phyloP scores from a whole-genome alignment of 2,888 invertebrate species.

The Pheosia gnoma region DNA sequence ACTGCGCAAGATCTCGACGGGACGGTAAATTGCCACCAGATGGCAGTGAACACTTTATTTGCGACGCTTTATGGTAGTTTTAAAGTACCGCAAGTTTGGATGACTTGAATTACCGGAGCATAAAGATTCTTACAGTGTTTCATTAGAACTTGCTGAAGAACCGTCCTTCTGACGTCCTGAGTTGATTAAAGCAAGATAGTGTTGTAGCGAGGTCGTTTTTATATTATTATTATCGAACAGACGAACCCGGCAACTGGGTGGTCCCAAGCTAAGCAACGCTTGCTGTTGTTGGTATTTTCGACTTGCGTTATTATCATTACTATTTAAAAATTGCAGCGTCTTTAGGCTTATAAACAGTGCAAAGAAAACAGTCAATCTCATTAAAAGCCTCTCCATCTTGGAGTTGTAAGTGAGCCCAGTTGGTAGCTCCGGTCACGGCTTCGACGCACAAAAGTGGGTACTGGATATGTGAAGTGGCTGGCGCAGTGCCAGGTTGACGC shows the following conservation, averaged over 20 bases:
- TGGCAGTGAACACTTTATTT: conserved; percentile 4
- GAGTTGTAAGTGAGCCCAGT: conserved; percentile 3
- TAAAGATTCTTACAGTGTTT: background rate
- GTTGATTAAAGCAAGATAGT: background rate
- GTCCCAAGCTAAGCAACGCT: no score
- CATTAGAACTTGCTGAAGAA: background rate
- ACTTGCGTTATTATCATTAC: background rate
- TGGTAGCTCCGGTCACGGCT: conserved; percentile 3
- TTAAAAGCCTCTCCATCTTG: conserved; percentile 1
- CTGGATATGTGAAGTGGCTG: conserved; percentile 63
- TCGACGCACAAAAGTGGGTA: conserved; percentile 56
- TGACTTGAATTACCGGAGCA: background rate
- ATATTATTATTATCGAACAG: background rate
- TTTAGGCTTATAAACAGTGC: background rate
- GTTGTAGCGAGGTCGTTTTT: background rate
- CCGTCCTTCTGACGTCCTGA: background rate
- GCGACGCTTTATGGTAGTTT: background rate
- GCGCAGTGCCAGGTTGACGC: conserved; percentile 54
- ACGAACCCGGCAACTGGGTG: no score
- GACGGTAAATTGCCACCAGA: conserved; percentile 3
- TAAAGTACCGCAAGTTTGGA: background rate
- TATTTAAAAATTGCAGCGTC: background rate
- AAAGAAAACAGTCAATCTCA: conserved; percentile 1
- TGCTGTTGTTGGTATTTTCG: no score
- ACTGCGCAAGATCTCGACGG: conserved; percentile 1